phyloP scores from a whole-genome alignment of 2,888 invertebrate genomes.

The Amphipyra berbera region DNA sequence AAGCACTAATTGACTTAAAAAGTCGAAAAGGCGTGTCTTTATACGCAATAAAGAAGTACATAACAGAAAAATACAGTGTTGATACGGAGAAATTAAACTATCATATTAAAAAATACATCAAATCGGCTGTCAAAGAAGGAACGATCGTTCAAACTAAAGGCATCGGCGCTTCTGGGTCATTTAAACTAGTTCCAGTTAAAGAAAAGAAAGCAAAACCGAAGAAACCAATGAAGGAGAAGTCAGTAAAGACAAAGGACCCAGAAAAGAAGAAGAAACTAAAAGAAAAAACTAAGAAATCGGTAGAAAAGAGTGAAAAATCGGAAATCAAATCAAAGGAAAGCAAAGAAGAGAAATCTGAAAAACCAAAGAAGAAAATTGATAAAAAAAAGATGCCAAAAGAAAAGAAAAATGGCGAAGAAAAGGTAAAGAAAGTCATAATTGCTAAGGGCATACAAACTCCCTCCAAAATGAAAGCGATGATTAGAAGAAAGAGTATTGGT shows the following conservation, averaged over 20 bases:
- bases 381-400: slow-evolving; percentile 31
- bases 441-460: slow-evolving; percentile 64
- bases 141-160: slow-evolving; percentile 78
- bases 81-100: slow-evolving; percentile 74
- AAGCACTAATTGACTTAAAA: slow-evolving; percentile 73
- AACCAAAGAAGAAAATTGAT: slow-evolving; percentile 37
- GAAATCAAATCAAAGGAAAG: slow-evolving; percentile 40
- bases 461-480: slow-evolving; percentile 68
- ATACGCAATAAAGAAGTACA: slow-evolving; percentile 80
- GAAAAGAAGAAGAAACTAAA: slow-evolving; percentile 42
- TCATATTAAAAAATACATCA: slow-evolving; percentile 77
- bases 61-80: slow-evolving; percentile 72
- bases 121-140: slow-evolving; percentile 75
- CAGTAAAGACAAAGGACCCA: slow-evolving; percentile 52
- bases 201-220: slow-evolving; percentile 62
- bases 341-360: slow-evolving; percentile 40
- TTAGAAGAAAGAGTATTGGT: slow-evolving; percentile 80
- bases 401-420: slow-evolving; percentile 45
- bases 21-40: slow-evolving; percentile 79
- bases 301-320: slow-evolving; percentile 31
- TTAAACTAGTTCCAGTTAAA: slow-evolving; percentile 72
- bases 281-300: slow-evolving; percentile 52
- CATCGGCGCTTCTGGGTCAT: slow-evolving; percentile 79
- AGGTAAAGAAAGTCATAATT: slow-evolving; percentile 43
- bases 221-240: slow-evolving; percentile 49